A percentile compares a stretch with the other conserved stretches of the same genome.
phyloP scores from a whole-genome alignment of 1,140 invertebrate species.

The Ruditapes philippinarum region DNA sequence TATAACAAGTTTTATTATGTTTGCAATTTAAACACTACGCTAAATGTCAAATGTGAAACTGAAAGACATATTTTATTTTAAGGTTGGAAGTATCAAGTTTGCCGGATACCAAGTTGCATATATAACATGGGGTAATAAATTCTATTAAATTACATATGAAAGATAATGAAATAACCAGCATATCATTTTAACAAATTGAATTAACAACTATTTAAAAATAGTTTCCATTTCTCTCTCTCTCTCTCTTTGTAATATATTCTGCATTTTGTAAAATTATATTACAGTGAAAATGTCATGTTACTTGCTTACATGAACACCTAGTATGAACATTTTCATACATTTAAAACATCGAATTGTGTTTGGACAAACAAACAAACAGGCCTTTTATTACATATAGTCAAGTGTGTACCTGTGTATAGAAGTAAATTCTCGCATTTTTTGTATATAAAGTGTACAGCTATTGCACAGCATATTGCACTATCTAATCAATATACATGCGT shows the following conservation, averaged over 20 bases:
- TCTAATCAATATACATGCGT: no score
- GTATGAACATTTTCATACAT: no score
- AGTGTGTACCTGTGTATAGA: not conserved
- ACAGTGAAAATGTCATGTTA: not conserved
- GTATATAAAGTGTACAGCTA: not conserved
- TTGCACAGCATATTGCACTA: not conserved
- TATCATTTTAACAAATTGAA: no score
- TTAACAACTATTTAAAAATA: not conserved
- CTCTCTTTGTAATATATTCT: not conserved
- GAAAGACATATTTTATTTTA: not conserved
- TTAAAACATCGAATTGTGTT: no score
- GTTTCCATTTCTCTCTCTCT: not conserved
- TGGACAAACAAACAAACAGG: no score
- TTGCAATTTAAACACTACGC: no score
- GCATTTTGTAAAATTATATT: not conserved
- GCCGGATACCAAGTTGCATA: conserved; percentile 79
- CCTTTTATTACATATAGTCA: no score
- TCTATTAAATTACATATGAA: not conserved
- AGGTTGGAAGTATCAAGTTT: conserved; percentile 77
- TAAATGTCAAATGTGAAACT: no score
- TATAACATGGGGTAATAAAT: conserved; percentile 75
- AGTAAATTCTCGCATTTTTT: not conserved
- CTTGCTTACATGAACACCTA: no score
- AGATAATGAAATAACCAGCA: no score
- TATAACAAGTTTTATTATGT: no score